A percentile compares a stretch with the other conserved stretches of the same genome.
These are phyloP conservation scores for Rhinichthys klamathensis DNA, from an alignment of 2,113 vertebrate species.

Conservation along the genomic window DNA sequence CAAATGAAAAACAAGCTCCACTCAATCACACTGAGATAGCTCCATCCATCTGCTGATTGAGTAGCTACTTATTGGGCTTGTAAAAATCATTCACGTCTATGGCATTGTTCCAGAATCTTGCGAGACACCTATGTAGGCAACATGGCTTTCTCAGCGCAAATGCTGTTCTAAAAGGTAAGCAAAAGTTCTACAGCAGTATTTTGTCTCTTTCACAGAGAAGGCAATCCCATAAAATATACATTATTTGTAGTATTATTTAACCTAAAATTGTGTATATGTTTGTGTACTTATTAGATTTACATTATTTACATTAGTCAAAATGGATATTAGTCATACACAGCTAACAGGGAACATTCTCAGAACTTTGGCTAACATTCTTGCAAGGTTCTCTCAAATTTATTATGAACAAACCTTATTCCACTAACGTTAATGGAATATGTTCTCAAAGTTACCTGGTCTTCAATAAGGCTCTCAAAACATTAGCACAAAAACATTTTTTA, in stretches of 20 bases:
- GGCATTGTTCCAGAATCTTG: not conserved
- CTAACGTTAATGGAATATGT: too few relatives aligned
- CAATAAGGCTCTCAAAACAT: too few relatives aligned
- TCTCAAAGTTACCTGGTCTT: too few relatives aligned
- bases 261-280: not conserved
- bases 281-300: not conserved
- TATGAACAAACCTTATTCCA: too few relatives aligned
- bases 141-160: not conserved
- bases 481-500: too few relatives aligned
- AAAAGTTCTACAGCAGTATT: not conserved
- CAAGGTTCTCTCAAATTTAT: too few relatives aligned
- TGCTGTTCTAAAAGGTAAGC: not conserved
- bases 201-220: not conserved
- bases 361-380: too few relatives aligned
- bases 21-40: constrained; percentile 26
- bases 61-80: constrained; percentile 11
- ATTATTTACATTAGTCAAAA: too few relatives aligned
- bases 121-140: not conserved
- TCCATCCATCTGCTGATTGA: constrained; percentile 29
- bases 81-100: constrained; percentile 12
- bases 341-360: too few relatives aligned
- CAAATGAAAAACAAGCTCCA: constrained; percentile 40
- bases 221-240: not conserved
- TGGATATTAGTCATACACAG: too few relatives aligned
- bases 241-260: not conserved